phyloP scores from a whole-genome alignment of 2,888 invertebrate genomes.

The Drosophila putrida region DNA sequence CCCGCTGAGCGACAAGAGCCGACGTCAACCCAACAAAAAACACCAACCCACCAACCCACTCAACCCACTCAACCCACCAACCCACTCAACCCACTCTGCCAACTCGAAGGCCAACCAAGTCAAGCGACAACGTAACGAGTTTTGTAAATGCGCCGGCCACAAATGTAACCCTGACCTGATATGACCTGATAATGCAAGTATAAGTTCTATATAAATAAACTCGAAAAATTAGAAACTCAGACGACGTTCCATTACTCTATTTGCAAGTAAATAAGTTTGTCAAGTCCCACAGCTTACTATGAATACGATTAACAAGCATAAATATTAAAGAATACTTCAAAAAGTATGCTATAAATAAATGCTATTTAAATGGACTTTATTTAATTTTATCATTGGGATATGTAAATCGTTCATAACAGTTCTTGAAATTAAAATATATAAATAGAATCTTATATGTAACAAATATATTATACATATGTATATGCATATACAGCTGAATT shows the following conservation, averaged over 20 bases:
- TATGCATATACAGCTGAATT: too few species aligned
- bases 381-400: too few species aligned
- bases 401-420: too few species aligned
- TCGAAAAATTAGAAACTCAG: neutral
- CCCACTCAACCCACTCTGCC: neutral
- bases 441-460: too few species aligned
- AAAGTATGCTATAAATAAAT: too few species aligned
- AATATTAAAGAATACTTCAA: too few species aligned
- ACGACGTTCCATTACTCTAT: neutral
- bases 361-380: too few species aligned
- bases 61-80: neutral
- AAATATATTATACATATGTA: too few species aligned
- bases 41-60: constrained; percentile 6
- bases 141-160: constrained; percentile 65
- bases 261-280: too few species aligned
- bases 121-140: constrained; percentile 59
- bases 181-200: constrained; percentile 19
- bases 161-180: constrained; percentile 49
- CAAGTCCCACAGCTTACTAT: too few species aligned
- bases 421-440: too few species aligned
- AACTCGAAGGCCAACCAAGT: neutral
- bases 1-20: constrained; percentile 45
- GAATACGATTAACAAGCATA: too few species aligned
- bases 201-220: neutral
- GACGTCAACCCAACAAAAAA: constrained; percentile 17